Conservation (phyloP, 2,113 vertebrate genomes). For the human (Homo sapiens) region DNA sequence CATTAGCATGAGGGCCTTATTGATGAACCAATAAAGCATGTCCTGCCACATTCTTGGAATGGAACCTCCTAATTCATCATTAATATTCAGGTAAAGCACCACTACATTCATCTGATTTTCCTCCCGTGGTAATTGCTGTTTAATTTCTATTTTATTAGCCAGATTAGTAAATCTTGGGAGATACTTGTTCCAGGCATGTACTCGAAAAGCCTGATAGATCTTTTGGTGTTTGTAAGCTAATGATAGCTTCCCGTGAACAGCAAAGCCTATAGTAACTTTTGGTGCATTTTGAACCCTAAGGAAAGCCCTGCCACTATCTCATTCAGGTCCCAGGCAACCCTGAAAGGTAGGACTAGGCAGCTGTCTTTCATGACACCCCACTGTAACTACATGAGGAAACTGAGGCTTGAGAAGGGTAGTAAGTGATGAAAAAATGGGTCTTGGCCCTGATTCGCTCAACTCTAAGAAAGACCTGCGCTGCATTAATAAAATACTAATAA, state of each 20-base stretch:
- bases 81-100: conserved; percentile 20
- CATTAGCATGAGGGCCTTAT: neutral
- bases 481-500: neutral
- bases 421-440: neutral
- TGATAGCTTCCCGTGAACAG: neutral
- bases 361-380: neutral
- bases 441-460: neutral
- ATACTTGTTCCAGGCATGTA: neutral
- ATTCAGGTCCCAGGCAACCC: neutral
- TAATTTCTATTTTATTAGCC: conserved; percentile 54
- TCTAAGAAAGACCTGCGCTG: neutral
- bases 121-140: neutral
- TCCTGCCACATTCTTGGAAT: neutral
- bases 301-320: neutral
- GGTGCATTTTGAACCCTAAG: neutral
- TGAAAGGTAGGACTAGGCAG: neutral
- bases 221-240: neutral
- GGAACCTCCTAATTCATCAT: conserved; percentile 1
- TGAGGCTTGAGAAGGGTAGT: neutral
- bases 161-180: conserved; percentile 42
- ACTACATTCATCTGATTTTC: neutral
- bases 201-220: neutral
- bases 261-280: neutral
- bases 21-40: conserved; percentile 45
- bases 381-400: neutral